These are phyloP conservation scores for Phaethon lepturus DNA, from an alignment of 2,113 vertebrate species.

Conservation along the genomic window DNA sequence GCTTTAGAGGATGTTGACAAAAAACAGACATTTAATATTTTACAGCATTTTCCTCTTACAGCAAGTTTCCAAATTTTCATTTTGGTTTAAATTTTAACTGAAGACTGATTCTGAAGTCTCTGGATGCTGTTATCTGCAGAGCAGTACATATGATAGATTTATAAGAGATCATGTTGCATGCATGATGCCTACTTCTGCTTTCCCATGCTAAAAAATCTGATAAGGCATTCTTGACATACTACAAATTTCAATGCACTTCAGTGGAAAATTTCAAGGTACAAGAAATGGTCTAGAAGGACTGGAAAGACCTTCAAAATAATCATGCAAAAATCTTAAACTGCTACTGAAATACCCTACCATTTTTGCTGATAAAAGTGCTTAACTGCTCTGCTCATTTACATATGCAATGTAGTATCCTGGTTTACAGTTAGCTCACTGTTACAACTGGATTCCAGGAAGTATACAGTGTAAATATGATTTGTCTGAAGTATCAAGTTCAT, in stretches of 20 bases:
- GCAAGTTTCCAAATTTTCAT: slow-evolving; percentile 2
- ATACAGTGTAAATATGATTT: background rate
- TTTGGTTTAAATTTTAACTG: slow-evolving; percentile 25
- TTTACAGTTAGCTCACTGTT: background rate
- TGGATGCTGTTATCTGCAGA: background rate
- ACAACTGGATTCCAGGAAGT: background rate
- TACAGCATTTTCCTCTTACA: background rate
- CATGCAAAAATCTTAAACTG: background rate
- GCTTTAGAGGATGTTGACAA: background rate
- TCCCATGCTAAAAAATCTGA: slow-evolving; percentile 45
- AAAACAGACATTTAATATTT: slow-evolving; percentile 28
- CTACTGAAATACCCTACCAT: background rate
- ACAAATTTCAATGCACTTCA: background rate
- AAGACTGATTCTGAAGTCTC: background rate
- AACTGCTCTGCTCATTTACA: background rate
- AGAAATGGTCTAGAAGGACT: background rate
- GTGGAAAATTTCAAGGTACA: background rate
- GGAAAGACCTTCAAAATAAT: background rate
- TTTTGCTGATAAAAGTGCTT: background rate
- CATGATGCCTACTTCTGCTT: background rate
- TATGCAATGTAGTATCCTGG: background rate
- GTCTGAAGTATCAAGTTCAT: background rate
- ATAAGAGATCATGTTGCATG: background rate
- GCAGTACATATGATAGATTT: background rate
- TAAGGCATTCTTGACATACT: slow-evolving; percentile 46